These are phyloP conservation scores for Nothoprocta perdicaria DNA, from an alignment of 2,113 vertebrate genomes.

Conservation along the genomic window DNA sequence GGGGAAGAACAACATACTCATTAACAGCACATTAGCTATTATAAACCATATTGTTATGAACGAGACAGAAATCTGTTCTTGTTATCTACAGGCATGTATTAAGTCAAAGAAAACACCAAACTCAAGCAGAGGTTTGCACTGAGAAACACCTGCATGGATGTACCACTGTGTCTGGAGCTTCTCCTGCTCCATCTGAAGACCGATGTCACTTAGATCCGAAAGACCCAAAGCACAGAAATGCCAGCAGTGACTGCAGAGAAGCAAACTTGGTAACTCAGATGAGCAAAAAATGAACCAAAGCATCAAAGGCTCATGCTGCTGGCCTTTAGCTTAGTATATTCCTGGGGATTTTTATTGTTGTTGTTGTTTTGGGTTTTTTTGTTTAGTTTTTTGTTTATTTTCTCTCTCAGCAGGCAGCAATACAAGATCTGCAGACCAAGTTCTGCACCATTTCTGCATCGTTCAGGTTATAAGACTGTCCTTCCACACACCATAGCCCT, in stretches of 20 bases:
- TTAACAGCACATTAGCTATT: not conserved
- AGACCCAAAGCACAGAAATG: not conserved
- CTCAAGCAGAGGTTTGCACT: rapidly evolving
- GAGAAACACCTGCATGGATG: not conserved
- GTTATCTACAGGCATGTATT: rapidly evolving
- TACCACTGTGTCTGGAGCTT: rapidly evolving
- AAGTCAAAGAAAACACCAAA: too few species aligned
- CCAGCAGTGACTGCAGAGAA: not conserved
- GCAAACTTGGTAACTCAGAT: not conserved
- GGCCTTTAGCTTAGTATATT: not conserved
- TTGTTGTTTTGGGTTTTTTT: not conserved
- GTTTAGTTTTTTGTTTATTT: not conserved
- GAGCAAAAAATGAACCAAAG: not conserved
- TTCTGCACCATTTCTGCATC: not conserved
- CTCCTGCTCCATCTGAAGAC: not conserved
- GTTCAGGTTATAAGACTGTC: not conserved
- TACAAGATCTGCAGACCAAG: not conserved
- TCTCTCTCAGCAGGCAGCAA: not conserved
- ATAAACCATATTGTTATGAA: too few species aligned
- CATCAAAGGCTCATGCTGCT: too few species aligned
- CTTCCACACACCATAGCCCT: rapidly evolving
- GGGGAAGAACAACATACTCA: not conserved
- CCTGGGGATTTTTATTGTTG: not conserved
- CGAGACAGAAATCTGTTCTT: not conserved
- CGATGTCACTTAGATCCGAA: rapidly evolving